Base-by-base conservation (phyloP, 2,888 invertebrate genomes). In the Lasioglossum marginatum region DNA sequence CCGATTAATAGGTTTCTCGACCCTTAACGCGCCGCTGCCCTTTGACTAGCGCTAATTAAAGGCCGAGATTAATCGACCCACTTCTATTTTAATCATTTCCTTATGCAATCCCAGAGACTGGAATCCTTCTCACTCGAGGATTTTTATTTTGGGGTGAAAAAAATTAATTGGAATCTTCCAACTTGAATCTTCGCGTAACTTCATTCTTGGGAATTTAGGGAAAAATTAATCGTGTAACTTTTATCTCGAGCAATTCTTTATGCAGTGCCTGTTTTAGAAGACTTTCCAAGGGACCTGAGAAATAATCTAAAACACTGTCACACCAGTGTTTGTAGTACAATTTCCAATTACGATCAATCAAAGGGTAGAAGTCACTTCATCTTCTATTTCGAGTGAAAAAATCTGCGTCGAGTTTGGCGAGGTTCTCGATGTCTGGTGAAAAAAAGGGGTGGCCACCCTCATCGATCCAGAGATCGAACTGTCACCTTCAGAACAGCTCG, bases 391-490 rank as follows among this genome's bases (percentile, higher is more conserved):
- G 19, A 8, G 23, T 23, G 23, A 52, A 52, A 52, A 52, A 52
- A 52, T 23, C 23, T 2, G 8, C 48, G 8, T 52, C 23, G 48
- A 52, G 19, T 48, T 48, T 48, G 23, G 23, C 48, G 23, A 23
- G 23, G 16, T 6, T 63, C 63, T 31, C 31, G 16, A 31, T 31
- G 31, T 63, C 63, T 31, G 12, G 6, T 16, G 63, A 31, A 31
- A 31, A 27, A 63, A 63, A 5, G n/a, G 63, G 60, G 27, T 27
- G 60, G 27, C 60, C 27, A 63, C 4, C n/a, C 4, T 12, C 40
- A 74, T 86, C 80, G 89, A 89, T 89, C 89, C 70, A 74, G 84
- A 89, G 84, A 89, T 89, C 89, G 89, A 82, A 75, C 71, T 71
- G 79, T 79, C 82, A 60, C 70, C 79, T 68, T 37, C 80, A 75